Evolutionary conservation across 2,113 vertebrate genomes (phyloP).

Genomic region (Turnix velox): DNA sequence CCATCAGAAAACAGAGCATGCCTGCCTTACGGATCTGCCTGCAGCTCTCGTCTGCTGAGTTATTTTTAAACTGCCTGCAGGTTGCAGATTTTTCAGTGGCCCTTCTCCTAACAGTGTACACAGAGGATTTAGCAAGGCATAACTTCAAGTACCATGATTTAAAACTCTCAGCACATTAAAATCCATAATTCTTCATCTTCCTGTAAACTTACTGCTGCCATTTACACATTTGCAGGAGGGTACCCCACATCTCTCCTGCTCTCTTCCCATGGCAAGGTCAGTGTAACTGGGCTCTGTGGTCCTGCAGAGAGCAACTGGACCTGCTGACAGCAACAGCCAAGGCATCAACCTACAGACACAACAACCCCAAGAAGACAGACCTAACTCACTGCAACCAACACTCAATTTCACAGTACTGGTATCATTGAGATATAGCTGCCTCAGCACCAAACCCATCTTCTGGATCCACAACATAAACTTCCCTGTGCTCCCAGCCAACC

Average conservation of each 20-base stretch:
- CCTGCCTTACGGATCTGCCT: constrained; percentile 39
- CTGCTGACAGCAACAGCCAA: not conserved
- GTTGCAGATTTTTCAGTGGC: constrained; percentile 50
- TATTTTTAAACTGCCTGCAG: constrained; percentile 66
- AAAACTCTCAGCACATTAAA: not conserved
- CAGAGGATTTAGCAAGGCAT: not conserved
- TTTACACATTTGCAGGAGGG: not conserved
- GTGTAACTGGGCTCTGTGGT: not conserved
- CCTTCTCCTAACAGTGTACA: not conserved
- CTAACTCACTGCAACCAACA: not conserved
- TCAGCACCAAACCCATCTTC: not conserved
- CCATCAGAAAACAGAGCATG: constrained; percentile 57
- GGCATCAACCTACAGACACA: not conserved
- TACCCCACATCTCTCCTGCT: not conserved
- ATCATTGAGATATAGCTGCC: rapidly evolving
- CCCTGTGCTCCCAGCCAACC: not conserved
- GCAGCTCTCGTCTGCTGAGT: constrained; percentile 53
- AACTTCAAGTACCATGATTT: not conserved
- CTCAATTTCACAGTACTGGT: not conserved
- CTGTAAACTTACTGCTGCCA: not conserved
- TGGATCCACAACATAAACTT: not conserved
- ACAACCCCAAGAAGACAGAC: not conserved
- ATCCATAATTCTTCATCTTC: not conserved
- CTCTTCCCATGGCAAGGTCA: not conserved
- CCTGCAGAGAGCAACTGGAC: not conserved